Evolutionary conservation across 92 coral and sea anemone species (phyloP).

Genomic region (Palythoa heliodiscus): DNA sequence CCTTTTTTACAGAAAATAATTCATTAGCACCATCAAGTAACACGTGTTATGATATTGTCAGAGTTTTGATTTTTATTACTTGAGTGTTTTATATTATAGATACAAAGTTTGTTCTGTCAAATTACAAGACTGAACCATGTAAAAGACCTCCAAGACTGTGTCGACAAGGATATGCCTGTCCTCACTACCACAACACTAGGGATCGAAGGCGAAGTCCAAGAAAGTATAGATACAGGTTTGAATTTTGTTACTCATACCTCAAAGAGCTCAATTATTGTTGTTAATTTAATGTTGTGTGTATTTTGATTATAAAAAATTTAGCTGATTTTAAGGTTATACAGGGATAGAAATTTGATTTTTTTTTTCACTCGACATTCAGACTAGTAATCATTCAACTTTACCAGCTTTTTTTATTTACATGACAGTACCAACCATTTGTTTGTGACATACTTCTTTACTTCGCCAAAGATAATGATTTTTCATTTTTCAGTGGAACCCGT

Average conservation of each 20-base stretch:
- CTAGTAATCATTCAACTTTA: too few species aligned
- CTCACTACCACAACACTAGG: constrained; percentile 96
- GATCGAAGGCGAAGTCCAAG: constrained; percentile 98
- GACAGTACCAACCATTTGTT: too few species aligned
- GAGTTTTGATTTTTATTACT: not conserved
- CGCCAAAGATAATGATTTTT: too few species aligned
- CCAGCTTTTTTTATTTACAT: too few species aligned
- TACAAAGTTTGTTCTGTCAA: constrained; percentile 96
- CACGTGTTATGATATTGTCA: not conserved
- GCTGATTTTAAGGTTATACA: too few species aligned
- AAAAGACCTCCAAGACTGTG: constrained; percentile 98
- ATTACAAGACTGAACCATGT: constrained; percentile 98
- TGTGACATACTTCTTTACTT: too few species aligned
- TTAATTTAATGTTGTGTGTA: too few species aligned
- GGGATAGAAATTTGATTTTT: too few species aligned
- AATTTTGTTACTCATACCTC: not conserved
- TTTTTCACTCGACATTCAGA: too few species aligned
- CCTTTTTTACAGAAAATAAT: constrained; percentile 1
- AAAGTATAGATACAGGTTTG: constrained; percentile 95
- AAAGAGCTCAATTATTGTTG: not conserved
- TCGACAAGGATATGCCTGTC: constrained; percentile 99
- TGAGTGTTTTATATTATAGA: constrained; percentile 52
- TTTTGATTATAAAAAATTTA: too few species aligned
- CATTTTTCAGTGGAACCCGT: too few species aligned
- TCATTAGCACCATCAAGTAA: not conserved